phyloP scores from a whole-genome alignment of 2,113 vertebrate species.

The Reinhardtius hippoglossoides region DNA sequence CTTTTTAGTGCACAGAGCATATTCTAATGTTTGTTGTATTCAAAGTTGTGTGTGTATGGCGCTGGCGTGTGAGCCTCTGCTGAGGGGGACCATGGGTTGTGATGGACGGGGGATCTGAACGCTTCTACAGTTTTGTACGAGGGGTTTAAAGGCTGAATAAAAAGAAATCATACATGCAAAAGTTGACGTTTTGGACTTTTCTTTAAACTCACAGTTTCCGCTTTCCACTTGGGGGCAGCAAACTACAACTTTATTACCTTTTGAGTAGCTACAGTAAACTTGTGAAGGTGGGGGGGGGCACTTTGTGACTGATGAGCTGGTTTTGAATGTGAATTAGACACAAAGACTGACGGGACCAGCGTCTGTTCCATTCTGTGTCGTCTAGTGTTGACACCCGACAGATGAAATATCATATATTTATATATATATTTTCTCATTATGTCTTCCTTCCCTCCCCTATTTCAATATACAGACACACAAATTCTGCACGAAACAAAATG shows the following conservation, averaged over 20 bases:
- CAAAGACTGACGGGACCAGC: too few species aligned
- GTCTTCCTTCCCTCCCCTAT: too few species aligned
- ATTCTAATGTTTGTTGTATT: slow-evolving; percentile 59
- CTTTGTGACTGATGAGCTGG: too few species aligned
- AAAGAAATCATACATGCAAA: slow-evolving; percentile 39
- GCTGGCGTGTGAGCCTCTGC: slow-evolving; percentile 13
- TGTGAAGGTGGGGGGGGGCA: too few species aligned
- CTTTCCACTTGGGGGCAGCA: background rate
- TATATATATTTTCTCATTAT: too few species aligned
- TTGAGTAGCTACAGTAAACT: background rate
- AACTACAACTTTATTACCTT: background rate
- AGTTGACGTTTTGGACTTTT: accelerated
- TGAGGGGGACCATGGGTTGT: background rate
- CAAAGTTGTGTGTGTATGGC: slow-evolving; percentile 12
- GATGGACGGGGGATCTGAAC: slow-evolving; percentile 27
- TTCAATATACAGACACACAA: too few species aligned
- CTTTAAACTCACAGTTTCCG: background rate
- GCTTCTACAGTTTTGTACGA: slow-evolving; percentile 27
- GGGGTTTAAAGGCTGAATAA: slow-evolving; percentile 63
- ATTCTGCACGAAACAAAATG: too few species aligned
- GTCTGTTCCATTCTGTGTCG: too few species aligned
- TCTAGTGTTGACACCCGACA: too few species aligned
- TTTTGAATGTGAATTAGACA: too few species aligned
- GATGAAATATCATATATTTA: too few species aligned
- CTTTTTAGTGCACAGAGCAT: slow-evolving; percentile 56